Base-by-base conservation (phyloP, 2,113 vertebrate genomes). In the Cercopithecus mona region DNA sequence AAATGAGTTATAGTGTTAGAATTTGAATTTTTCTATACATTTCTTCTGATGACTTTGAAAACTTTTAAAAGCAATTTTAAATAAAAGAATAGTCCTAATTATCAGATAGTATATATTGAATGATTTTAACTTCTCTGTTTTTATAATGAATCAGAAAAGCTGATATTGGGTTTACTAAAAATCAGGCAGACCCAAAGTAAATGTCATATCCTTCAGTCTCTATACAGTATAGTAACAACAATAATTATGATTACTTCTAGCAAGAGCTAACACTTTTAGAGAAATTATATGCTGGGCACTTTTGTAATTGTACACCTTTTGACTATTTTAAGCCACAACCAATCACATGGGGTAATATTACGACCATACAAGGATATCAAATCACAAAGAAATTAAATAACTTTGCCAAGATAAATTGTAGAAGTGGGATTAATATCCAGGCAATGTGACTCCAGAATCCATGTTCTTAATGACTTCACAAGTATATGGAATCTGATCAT, bases 1-100 rank as follows among this genome's bases (percentile, higher is more conserved):
- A 84, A 90, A 70, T 30, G 55, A 96, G 4, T 80, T 57, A 85
- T 75, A 59, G 30, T 68, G 52, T 78, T 92, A 61, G n/a, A 87
- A 75, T 14, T 73, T 93, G 2, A 43, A 50, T 86, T 85, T 92
- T 55, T 93, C 55, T 45, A 32, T 50, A 14, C 3, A 40, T 45
- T 86, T 89, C 50, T 73, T 92, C 10, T 80, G 43, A 79, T 82
- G 12, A 76, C 22, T 90, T 91, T 64, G 59, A 96, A 64, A 82
- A 14, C 6, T 25, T 85, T 76, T 95, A 70, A 88, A 86, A 94
- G 48, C 18, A 88, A 93, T 93, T 82, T 45, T 27, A 85, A 88
- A 78, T 66, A 90, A 48, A 75, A 97, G 17, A 70, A 93, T 81
- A 35, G 35, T 94, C 68, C 52, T 87, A 32, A 38, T 83, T 94